Percentiles rank a stretch among this genome's conserved stretches.
Conservation (phyloP, 2,797 vertebrate genomes). For the Enteromius afrohamiltoni region DNA sequence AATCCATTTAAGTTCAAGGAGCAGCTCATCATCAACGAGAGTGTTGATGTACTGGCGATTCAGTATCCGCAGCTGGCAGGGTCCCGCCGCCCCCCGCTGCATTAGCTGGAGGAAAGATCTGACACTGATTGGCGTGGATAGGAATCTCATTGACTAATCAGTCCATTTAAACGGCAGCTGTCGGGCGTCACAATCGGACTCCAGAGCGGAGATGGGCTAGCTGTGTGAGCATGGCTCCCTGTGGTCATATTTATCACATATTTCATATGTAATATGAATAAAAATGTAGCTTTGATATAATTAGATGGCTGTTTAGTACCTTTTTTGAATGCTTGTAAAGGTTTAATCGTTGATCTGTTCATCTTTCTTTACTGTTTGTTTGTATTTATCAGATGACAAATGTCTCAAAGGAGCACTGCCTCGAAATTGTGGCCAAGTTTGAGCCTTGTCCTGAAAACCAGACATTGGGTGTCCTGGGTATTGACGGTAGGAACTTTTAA, state of each 20-base stretch:
- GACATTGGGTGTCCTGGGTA: slow-evolving; percentile 87
- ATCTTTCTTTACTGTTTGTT: slow-evolving; percentile 13
- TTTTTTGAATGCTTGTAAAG: not conserved
- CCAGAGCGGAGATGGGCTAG: slow-evolving; percentile 23
- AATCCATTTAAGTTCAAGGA: slow-evolving; percentile 49
- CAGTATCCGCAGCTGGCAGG: slow-evolving; percentile 55
- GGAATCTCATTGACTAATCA: slow-evolving; percentile 67
- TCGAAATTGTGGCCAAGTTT: slow-evolving; percentile 90
- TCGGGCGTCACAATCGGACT: slow-evolving; percentile 42
- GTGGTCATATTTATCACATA: not conserved
- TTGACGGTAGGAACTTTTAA: slow-evolving; percentile 83
- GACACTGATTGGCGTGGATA: slow-evolving; percentile 71
- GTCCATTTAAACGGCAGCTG: slow-evolving; percentile 58
- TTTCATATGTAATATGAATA: not conserved
- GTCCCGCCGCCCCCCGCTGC: not conserved
- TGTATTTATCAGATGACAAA: slow-evolving; percentile 82
- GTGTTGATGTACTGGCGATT: slow-evolving; percentile 62
- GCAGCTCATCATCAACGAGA: slow-evolving; percentile 54
- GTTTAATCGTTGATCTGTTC: slow-evolving; percentile 1
- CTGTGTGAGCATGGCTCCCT: slow-evolving; percentile 9
- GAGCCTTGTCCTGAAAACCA: slow-evolving; percentile 94
- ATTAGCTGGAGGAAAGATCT: slow-evolving; percentile 58
- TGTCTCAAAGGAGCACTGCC: slow-evolving; percentile 88
- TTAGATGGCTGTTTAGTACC: not conserved
- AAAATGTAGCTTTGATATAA: not conserved